Base-by-base conservation (phyloP, 2,888 invertebrate genomes). In the Alitta virens region DNA sequence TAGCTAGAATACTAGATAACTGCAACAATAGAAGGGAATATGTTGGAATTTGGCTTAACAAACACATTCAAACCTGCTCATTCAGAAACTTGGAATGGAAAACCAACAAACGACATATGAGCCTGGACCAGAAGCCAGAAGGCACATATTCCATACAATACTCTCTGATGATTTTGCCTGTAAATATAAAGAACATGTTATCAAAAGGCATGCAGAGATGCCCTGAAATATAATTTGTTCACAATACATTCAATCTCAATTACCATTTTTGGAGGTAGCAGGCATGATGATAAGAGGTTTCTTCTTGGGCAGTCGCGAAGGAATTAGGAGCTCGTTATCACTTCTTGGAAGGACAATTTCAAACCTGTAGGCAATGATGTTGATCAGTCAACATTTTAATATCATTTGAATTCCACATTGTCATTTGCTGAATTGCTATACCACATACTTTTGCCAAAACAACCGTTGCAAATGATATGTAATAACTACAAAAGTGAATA, bases 121-220 rank as follows among this genome's bases (percentile, higher is more conserved):
- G 71, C 24, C 79, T 64, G 5, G 75, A 72, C 76, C 78, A 77
- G 62, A 79, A 70, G n/a, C 79, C 79, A 53, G 77, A 73, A 2
- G 78, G 79, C 21, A 74, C 70, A 57, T 72, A 74, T 0, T 75
- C 74, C 74, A 79, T 72, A 18, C 65, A 62, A 64, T 78, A 79
- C 23, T 71, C 69, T 16, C 79, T 46, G 27, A 25, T 21, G 9
- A 57, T 46, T 12, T 27, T 7, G 27, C 21, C 46, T 46, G 46
- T 7, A 46, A n/a, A 46, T 12, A 46, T 21, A 46, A 46, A 46
- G 5, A n/a, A n/a, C 3, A 46, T 46, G 5, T 46, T 46, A 16
- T 46, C 7, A 18, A 46, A 18, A 33, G 33, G 33, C 33, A 7
- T 33, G 12, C 33, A 33, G 5, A 33, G 33, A 33, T 33, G 12